Conservation (phyloP, 2,888 invertebrate genomes). For the Molorchus minor region DNA sequence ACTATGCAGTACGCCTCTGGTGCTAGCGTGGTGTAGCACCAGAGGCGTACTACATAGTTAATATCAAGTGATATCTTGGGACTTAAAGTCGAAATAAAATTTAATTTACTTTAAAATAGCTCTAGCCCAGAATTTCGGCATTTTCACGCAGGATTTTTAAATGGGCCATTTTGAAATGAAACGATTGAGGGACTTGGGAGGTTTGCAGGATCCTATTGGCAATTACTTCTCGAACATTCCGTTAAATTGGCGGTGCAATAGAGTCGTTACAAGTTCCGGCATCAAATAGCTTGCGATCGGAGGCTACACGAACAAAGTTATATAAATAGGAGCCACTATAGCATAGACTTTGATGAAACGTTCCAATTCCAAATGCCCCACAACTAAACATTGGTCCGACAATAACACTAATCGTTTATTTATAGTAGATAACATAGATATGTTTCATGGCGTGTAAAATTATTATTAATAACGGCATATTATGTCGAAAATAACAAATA, state of each 20-base stretch:
- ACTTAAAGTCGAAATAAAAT: too few relatives aligned
- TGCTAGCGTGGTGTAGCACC: too few relatives aligned
- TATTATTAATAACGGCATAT: too few relatives aligned
- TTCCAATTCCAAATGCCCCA: constrained; percentile 43
- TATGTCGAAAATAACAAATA: too few relatives aligned
- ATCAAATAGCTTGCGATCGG: constrained; percentile 40
- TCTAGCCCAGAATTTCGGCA: not conserved
- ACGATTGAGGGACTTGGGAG: constrained; percentile 29
- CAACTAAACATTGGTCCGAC: constrained; percentile 17
- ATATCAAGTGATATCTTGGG: too few relatives aligned
- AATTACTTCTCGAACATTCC: constrained; percentile 40
- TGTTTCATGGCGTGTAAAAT: too few relatives aligned
- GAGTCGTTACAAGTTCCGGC: constrained; percentile 45
- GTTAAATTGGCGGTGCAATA: constrained; percentile 45
- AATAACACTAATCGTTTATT: constrained; percentile 3
- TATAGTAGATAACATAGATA: not conserved
- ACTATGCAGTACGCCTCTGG: too few relatives aligned
- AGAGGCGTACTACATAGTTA: too few relatives aligned
- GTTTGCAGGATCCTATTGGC: constrained; percentile 29
- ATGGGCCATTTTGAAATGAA: constrained; percentile 24
- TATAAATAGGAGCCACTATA: constrained; percentile 50
- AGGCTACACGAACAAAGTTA: constrained; percentile 44
- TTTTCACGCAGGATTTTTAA: constrained; percentile 18
- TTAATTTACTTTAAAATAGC: too few relatives aligned
- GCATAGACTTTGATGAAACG: constrained; percentile 52